Conservation (phyloP, 2,888 invertebrate species). For the Pachliopta kotzebuea region DNA sequence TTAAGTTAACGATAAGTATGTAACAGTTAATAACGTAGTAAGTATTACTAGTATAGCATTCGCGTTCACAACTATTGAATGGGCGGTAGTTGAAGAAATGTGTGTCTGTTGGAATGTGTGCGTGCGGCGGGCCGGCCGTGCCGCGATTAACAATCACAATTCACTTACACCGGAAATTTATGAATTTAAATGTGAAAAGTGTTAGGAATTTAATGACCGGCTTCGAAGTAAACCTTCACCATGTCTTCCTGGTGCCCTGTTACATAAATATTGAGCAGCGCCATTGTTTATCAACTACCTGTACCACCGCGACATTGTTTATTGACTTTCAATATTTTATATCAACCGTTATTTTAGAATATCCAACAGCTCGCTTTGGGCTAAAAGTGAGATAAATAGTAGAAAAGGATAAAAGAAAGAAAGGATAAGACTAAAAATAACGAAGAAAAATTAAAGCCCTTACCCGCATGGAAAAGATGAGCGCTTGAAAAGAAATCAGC, state of each 20-base stretch:
- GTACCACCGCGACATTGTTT: conserved; percentile 46
- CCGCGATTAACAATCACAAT: conserved; percentile 57
- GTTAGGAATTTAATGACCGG: conserved; percentile 76
- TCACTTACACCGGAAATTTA: conserved; percentile 77
- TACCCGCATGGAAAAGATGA: too few species aligned
- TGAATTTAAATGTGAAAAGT: conserved; percentile 79
- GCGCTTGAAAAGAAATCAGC: too few species aligned
- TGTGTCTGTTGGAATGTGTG: conserved; percentile 50
- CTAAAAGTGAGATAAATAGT: too few species aligned
- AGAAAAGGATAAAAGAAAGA: too few species aligned
- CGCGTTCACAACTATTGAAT: conserved; percentile 35
- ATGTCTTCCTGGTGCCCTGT: conserved; percentile 56
- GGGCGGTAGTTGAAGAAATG: conserved; percentile 38
- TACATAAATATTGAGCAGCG: conserved; percentile 64
- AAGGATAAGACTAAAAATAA: too few species aligned
- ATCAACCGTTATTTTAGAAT: neutral
- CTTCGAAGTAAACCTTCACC: conserved; percentile 57
- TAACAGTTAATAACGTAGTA: conserved; percentile 33
- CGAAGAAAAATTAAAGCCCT: too few species aligned
- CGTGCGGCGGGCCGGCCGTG: conserved; percentile 74
- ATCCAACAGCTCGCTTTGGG: neutral
- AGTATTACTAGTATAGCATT: conserved; percentile 28
- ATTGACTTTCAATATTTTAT: conserved; percentile 36
- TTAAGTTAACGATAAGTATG: conserved; percentile 35
- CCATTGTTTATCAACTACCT: conserved; percentile 54